Evolutionary conservation across 2,888 invertebrate species (phyloP).

Genomic region (Autographa gamma): DNA sequence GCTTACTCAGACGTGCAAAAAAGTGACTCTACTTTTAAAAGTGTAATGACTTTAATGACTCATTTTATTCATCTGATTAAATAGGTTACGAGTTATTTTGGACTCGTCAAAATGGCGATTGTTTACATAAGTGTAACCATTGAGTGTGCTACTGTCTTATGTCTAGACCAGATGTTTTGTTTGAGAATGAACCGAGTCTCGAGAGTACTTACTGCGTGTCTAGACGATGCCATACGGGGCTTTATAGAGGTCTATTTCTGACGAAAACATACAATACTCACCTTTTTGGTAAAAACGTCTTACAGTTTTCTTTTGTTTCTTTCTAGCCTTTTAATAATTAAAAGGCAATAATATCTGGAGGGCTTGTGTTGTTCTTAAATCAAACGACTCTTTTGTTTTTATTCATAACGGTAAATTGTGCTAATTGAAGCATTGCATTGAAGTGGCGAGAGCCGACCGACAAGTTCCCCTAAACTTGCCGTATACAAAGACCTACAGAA

Average conservation of each 20-base stretch:
- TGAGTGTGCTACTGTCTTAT: conserved; percentile 60
- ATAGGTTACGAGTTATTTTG: conserved; percentile 54
- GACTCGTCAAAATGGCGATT: conserved; percentile 47
- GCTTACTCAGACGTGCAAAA: conserved; percentile 27
- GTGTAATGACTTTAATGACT: conserved; percentile 44
- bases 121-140: conserved; percentile 58
- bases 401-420: conserved; percentile 57
- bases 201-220: conserved; percentile 66
- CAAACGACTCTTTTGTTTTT: conserved; percentile 53
- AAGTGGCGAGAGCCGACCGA: conserved; percentile 71
- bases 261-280: conserved; percentile 35
- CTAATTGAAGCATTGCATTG: conserved; percentile 72
- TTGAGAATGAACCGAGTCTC: conserved; percentile 62
- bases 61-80: conserved; percentile 42
- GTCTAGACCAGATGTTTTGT: conserved; percentile 66
- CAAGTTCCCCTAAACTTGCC: conserved; percentile 72
- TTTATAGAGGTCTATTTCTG: conserved; percentile 57
- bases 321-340: not conserved
- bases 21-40: conserved; percentile 33
- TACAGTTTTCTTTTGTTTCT: not conserved
- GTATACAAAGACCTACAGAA: conserved; percentile 76
- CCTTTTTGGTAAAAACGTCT: not conserved
- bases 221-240: conserved; percentile 73
- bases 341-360: conserved; percentile 27
- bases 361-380: conserved; percentile 16